phyloP scores from a whole-genome alignment of 2,113 vertebrate genomes.

The Lamprotornis superbus region DNA sequence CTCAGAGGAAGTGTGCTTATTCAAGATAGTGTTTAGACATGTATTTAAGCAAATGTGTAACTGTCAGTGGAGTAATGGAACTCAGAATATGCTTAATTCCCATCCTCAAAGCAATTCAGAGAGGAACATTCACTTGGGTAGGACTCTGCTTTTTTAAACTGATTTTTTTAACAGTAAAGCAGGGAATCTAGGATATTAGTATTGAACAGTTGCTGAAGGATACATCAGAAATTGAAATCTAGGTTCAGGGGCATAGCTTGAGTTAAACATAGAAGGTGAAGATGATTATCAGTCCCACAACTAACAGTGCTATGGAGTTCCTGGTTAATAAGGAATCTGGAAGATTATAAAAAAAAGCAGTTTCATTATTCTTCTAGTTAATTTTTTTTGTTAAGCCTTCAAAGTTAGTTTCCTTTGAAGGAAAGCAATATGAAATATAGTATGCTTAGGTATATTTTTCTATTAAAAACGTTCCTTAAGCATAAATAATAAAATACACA shows the following conservation, averaged over 20 bases:
- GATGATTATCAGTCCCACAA: neutral
- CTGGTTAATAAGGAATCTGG: neutral
- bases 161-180: neutral
- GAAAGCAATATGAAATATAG: neutral
- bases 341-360: neutral
- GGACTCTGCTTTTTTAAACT: neutral
- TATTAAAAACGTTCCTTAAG: neutral
- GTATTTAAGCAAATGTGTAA: neutral
- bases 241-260: neutral
- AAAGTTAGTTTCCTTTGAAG: neutral
- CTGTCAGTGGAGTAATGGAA: neutral
- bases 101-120: neutral
- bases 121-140: neutral
- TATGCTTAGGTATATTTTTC: neutral
- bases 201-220: neutral
- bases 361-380: neutral
- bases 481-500: constrained; percentile 13
- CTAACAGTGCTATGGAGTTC: neutral
- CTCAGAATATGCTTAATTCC: neutral
- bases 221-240: neutral
- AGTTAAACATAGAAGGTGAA: neutral
- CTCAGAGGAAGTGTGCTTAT: neutral
- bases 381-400: neutral
- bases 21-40: neutral
- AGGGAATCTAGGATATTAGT: neutral